Base-by-base conservation (phyloP, 2,113 vertebrate genomes). In the Salvelinus sp. region DNA sequence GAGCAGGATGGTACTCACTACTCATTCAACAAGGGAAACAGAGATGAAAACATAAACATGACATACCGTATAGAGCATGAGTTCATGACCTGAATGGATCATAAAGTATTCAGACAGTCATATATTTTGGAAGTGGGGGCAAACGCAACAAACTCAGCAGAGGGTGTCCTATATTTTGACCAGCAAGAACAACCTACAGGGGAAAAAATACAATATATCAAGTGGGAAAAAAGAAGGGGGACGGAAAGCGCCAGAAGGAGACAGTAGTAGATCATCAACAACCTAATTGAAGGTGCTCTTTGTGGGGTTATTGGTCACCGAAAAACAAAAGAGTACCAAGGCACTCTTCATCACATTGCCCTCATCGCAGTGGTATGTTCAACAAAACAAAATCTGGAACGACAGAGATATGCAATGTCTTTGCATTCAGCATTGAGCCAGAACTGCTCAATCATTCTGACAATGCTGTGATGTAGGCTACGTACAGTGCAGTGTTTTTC, bases 381-480 rank as follows among this genome's bases (percentile, higher is more conserved):
- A 65, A 65, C 6, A 1, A 67, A 30, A 69, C 10, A 69, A 69
- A 22, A 28, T 30, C 27, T 16, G 14, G 6, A 30, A 2, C 25
- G 33, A 33, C 1, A 9, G 38, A 38, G 1, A 2, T 38, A 2
- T 9, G 7, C 38, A 38, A 30, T 71, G 6, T 28, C 48, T 70
- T 10, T 25, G 6, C 69, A 58, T 22, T 58, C 47, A 58, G 22
- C 48, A 57, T 30, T 54, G 50, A 5, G 6, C 12, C 48, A 50
- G 23, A 71, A 54, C 58, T 0, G 57, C 10, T 63, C 3, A 25
- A 27, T 76, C 69, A 72, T 72, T 62, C 20, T 66, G 69, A 14
- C 79, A 16, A 70, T 10, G 38, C 38, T 44, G 38, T 44, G 38
- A 44, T 70, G 74, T 74, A n/a, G 50, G 13, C 16, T 50, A 50